These are phyloP conservation scores for Rostratula benghalensis DNA, from an alignment of 2,113 vertebrate species.

Conservation along the genomic window DNA sequence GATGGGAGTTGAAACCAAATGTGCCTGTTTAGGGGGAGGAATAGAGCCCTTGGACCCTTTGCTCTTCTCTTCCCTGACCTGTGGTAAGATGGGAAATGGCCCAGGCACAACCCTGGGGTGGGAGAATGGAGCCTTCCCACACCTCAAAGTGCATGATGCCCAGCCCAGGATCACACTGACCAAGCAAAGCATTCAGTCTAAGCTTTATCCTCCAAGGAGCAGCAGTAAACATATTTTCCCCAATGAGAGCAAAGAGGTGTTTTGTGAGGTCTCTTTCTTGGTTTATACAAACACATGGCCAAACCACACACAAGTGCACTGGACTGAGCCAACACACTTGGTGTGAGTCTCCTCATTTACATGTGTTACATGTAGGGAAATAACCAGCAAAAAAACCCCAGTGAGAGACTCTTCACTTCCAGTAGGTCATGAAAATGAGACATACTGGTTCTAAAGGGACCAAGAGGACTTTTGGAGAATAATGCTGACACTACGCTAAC, in stretches of 20 bases:
- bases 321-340: not conserved
- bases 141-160: fast-evolving
- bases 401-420: not conserved
- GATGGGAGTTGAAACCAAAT: not conserved
- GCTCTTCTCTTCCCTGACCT: not conserved
- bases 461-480: not conserved
- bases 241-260: not conserved
- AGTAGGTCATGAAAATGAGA: not conserved
- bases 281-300: not conserved
- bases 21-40: not conserved
- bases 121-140: not conserved
- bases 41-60: not conserved
- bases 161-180: too few species aligned
- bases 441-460: not conserved
- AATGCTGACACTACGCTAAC: not conserved
- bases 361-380: not conserved
- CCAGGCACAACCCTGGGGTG: not conserved
- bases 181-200: not conserved
- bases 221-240: not conserved
- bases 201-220: not conserved
- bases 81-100: fast-evolving
- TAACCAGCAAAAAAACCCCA: not conserved
- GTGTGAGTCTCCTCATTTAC: not conserved
- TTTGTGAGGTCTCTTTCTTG: not conserved
- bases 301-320: not conserved